Evolutionary conservation across 2,888 invertebrate species (phyloP).

Genomic region (Cheilosia soror): DNA sequence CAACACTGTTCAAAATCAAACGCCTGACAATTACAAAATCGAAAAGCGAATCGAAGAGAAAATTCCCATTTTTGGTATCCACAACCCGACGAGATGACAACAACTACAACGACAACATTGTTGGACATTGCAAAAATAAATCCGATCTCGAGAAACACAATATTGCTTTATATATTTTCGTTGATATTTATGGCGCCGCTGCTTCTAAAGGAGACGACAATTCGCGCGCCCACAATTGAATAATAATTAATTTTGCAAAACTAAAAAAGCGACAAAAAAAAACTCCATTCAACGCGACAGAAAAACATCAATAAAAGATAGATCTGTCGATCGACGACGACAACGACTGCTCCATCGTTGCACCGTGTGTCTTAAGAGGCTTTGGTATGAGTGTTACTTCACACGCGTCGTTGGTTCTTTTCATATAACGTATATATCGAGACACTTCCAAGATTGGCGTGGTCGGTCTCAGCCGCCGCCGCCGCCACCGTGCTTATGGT

Average conservation of each 20-base stretch:
- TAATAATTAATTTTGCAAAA: constrained; percentile 69
- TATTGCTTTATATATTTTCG: constrained; percentile 47
- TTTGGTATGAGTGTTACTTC: constrained; percentile 54
- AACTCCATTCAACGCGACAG: constrained; percentile 10
- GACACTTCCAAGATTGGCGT: constrained; percentile 73
- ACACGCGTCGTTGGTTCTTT: constrained; percentile 59
- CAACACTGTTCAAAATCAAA: constrained; percentile 40
- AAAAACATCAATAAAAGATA: constrained; percentile 56
- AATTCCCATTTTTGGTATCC: constrained; percentile 70
- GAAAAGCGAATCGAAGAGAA: constrained; percentile 51
- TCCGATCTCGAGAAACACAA: constrained; percentile 14
- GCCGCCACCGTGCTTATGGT: constrained; percentile 41
- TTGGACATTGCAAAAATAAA: constrained; percentile 47
- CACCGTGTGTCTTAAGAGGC: constrained; percentile 30
- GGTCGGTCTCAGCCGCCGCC: constrained; percentile 43
- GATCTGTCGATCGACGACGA: constrained; percentile 24
- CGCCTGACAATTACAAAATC: constrained; percentile 47
- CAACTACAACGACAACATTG: constrained; percentile 5
- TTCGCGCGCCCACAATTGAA: constrained; percentile 73
- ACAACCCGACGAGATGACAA: constrained; percentile 9
- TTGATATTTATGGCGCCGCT: constrained; percentile 67
- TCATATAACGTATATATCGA: constrained; percentile 5
- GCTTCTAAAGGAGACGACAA: constrained; percentile 72
- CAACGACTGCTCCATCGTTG: constrained; percentile 8
- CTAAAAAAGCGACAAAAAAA: constrained; percentile 6